Evolutionary conservation across 2,888 invertebrate species (phyloP).

Genomic region (Macrostomum cliftonense): DNA sequence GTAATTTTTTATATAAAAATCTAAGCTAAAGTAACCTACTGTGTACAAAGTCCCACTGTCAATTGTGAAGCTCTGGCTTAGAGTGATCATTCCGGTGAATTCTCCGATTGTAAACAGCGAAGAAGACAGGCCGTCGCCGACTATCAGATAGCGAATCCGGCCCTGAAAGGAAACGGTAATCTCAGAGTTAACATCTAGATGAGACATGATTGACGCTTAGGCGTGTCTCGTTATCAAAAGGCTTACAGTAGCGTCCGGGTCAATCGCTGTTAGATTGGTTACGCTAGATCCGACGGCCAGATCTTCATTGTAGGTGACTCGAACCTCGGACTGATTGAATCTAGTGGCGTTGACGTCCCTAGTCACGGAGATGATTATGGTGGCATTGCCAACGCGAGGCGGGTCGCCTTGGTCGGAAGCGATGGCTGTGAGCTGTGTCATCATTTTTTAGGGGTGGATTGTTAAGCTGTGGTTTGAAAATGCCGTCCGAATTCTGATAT

Average conservation of each 20-base stretch:
- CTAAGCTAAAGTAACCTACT: no score
- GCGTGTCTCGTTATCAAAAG: no score
- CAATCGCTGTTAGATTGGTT: slow-evolving; percentile 15
- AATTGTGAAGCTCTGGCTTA: slow-evolving; percentile 3
- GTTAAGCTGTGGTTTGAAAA: slow-evolving; percentile 6
- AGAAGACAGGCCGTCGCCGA: slow-evolving; percentile 16
- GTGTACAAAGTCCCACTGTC: slow-evolving; percentile 15
- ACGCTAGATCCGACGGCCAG: slow-evolving; percentile 12
- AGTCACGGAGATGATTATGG: slow-evolving; percentile 16
- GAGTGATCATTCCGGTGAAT: slow-evolving; percentile 14
- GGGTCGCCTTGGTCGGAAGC: slow-evolving; percentile 18
- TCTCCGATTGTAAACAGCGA: slow-evolving; percentile 13
- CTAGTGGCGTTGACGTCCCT: slow-evolving; percentile 3
- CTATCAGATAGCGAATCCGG: slow-evolving; percentile 14
- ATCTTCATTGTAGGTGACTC: slow-evolving; percentile 17
- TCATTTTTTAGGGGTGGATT: no score
- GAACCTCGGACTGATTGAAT: slow-evolving; percentile 15
- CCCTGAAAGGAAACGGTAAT: slow-evolving; percentile 13
- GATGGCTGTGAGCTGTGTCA: slow-evolving; percentile 18
- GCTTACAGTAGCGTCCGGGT: slow-evolving; percentile 16
- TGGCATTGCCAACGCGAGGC: slow-evolving; percentile 14
- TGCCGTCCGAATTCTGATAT: no score
- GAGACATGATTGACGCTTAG: no score
- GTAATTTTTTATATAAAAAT: no score
- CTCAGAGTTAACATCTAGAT: no score